Evolutionary conservation across 2,888 invertebrate genomes (phyloP), one percentile per base, ranked within the genome.

Genomic region (Macaria liturata): DNA sequence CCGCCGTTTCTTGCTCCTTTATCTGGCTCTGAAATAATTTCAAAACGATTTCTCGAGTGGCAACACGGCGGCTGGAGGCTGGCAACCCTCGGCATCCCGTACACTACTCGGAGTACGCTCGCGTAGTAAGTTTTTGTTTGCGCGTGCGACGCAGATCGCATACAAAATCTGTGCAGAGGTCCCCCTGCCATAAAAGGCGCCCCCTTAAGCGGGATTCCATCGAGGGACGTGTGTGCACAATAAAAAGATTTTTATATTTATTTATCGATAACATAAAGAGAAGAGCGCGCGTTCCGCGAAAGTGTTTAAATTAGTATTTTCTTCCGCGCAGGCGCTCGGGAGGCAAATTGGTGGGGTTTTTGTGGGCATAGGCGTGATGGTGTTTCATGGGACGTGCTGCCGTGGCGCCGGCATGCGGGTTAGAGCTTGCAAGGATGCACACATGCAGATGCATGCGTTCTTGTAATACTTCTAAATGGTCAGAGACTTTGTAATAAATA

Each of bases 91-190:
- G 70, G 80, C 73, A 80, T 83, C 81, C 78, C 79, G 75, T 86
- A 87, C 86, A 83, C 54, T 75, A 75, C 76, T 70, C 44, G 57
- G 63, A 67, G 84, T 86, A 87, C 86, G 81, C 76, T 74, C 79
- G 78, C 84, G 85, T 83, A 86, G 89, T 89, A 88, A 78, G 81
- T 90, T 90, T 89, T 90, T 86, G 83, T 71, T 54, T 67, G 72
- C 74, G 43, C 73, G 66, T 72, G 76, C 75, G 75, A 81, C 81
- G 74, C 74, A 77, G 62, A 64, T 66, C 75, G 86, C 81, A 88
- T 88, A 86, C 81, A 77, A 61, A 88, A 88, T 79, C 75, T 74
- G 64, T 70, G 74, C 74, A 80, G 84, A 80, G 83, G 83, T 85
- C 81, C 86, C 86, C 84, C 78, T 68, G 62, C 91, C 89, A 72